Evolutionary conservation across 2,113 vertebrate species (phyloP), one percentile per base, ranked within the genome.

Genomic region (Peucedramus taeniatus): DNA sequence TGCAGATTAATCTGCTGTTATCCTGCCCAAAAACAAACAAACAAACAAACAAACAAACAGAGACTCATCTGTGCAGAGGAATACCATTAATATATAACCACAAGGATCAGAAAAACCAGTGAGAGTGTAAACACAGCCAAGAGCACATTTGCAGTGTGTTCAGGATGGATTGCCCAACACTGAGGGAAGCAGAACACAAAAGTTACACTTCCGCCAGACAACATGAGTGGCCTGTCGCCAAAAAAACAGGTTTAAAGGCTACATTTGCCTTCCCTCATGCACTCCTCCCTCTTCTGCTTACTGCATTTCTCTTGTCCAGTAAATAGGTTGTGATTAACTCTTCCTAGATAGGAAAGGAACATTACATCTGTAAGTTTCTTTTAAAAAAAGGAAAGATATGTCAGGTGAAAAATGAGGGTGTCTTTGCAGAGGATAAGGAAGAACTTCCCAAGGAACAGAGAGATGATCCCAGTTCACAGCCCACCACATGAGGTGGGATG

Each of bases 101-200:
- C 0, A 1, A 89, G 71, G 87, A 75, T 70, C 42, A 57, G 68
- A 33, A 84, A 77, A 71, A 14, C 3, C 35, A 76, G 59, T 5
- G 78, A 82, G 75, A 88, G 80, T 13, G 61, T 90, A 86, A 95
- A 30, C 39, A 21, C 24, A n/a, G 70, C 89, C 83, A 45, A 39
- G 89, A 83, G 7, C 89, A 76, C 65, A 87, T 84, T 96, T 97
- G 95, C 95, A 97, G 96, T 69, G 95, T 96, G 80, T 26, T 87
- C 76, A 76, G 87, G 64, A 30, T 82, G 91, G 89, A 97, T 98
- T 98, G 97, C 98, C 97, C 97, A 98, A 98, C 65, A 9, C 86
- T 27, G 16, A 51, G 94, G 84, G 95, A 98, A 98, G 94, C 90
- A 97, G 95, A 98, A 97, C 97, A 97, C 31, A 5, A 94, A 96